Percentiles rank a stretch among this genome's conserved stretches.
These are phyloP conservation scores for Aphaenogaster rudis DNA, from an alignment of 1,140 invertebrate species.

Conservation along the genomic window DNA sequence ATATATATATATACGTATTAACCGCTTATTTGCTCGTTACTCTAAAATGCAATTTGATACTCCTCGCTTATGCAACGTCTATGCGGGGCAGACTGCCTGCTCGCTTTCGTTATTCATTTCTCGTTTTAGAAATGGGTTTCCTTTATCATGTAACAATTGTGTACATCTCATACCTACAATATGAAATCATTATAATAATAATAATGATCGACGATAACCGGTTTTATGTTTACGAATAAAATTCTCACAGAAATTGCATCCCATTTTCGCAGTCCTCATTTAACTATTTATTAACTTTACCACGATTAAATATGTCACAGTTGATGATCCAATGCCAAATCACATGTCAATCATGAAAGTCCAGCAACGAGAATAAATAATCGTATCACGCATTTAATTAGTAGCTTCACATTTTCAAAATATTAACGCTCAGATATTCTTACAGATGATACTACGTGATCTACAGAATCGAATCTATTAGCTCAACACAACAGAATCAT, in stretches of 20 bases:
- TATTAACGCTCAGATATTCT: neutral
- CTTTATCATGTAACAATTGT: no score
- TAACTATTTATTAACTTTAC: neutral
- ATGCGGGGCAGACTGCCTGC: no score
- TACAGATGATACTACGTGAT: neutral
- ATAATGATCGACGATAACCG: neutral
- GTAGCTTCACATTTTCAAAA: neutral
- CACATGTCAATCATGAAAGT: neutral
- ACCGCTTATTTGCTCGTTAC: no score
- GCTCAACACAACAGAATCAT: neutral
- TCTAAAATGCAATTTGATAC: no score
- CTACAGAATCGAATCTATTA: neutral
- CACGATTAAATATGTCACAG: neutral
- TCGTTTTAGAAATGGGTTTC: no score
- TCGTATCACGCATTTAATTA: neutral
- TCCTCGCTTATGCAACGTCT: no score
- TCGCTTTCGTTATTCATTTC: no score
- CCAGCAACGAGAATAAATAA: neutral
- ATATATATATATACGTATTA: no score
- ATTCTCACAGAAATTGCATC: neutral
- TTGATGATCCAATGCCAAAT: neutral
- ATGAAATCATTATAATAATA: neutral
- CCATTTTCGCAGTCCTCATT: neutral
- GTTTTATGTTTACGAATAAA: neutral
- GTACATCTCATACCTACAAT: no score